phyloP scores from a whole-genome alignment of 2,888 invertebrate species.

The Eilema griseolum region DNA sequence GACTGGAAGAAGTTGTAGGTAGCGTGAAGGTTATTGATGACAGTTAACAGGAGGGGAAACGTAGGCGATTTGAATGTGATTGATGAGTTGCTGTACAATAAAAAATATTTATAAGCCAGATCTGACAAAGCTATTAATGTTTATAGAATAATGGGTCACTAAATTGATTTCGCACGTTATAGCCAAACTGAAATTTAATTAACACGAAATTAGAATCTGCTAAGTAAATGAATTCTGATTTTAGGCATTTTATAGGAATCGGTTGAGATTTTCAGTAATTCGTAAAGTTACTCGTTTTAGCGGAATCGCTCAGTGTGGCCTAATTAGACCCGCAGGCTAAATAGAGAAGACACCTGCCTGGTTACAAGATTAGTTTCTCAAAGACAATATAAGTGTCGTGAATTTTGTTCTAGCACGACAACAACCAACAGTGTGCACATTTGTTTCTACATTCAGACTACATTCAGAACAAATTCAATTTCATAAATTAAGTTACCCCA shows the following conservation, averaged over 20 bases:
- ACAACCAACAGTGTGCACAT: neutral
- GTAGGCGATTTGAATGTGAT: constrained; percentile 23
- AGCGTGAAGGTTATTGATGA: constrained; percentile 32
- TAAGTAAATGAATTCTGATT: too few species aligned
- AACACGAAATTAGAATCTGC: too few species aligned
- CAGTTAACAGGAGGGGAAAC: constrained; percentile 35
- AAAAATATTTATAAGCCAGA: neutral
- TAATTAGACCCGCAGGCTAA: too few species aligned
- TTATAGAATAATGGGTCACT: neutral
- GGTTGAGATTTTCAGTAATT: too few species aligned
- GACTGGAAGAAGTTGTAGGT: constrained; percentile 21
- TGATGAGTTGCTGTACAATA: constrained; percentile 22
- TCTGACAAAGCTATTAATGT: neutral
- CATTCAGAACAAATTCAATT: neutral
- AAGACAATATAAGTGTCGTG: neutral
- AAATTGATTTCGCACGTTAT: neutral
- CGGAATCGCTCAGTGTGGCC: too few species aligned
- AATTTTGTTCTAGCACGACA: neutral
- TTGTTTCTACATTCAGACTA: too few species aligned
- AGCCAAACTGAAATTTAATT: neutral
- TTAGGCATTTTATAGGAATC: too few species aligned
- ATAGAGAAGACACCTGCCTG: neutral
- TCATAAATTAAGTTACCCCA: constrained; percentile 4
- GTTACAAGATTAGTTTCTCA: neutral
- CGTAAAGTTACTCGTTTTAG: too few species aligned